Evolutionary conservation across 2,888 invertebrate genomes (phyloP).

Genomic region (Nymphalis urticae): DNA sequence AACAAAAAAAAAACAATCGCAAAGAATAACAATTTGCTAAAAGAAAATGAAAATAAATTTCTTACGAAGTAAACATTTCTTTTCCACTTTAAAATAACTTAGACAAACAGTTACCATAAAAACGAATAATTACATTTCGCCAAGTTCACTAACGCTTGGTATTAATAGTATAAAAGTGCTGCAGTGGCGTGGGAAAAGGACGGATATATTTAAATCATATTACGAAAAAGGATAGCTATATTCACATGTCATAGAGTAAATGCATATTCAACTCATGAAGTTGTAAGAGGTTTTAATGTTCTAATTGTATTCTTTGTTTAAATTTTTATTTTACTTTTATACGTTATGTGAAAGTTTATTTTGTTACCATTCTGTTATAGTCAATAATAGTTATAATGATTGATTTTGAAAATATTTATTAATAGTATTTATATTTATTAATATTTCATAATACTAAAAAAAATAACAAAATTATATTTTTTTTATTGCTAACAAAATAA

Average conservation of each 20-base stretch:
- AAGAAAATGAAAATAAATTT: constrained; percentile 1
- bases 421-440: no score
- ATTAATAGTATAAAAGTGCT: constrained; percentile 48
- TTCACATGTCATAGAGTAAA: constrained; percentile 45
- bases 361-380: background rate
- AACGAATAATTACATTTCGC: constrained; percentile 47
- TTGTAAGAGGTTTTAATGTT: constrained; percentile 40
- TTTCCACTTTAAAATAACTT: constrained; percentile 31
- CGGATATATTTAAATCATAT: constrained; percentile 14
- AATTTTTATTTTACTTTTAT: constrained; percentile 15
- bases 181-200: constrained; percentile 39
- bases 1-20: no score
- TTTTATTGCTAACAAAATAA: no score
- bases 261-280: constrained; percentile 40
- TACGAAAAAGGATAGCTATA: constrained; percentile 35
- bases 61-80: constrained; percentile 24
- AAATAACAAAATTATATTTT: no score
- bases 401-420: no score
- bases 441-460: no score
- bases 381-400: background rate
- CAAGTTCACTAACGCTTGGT: constrained; percentile 45
- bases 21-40: background rate
- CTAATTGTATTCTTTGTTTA: constrained; percentile 19
- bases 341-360: background rate
- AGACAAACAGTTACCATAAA: constrained; percentile 30